Evolutionary conservation across 2,113 vertebrate species (phyloP).

Genomic region (Boleophthalmus pectinirostris): DNA sequence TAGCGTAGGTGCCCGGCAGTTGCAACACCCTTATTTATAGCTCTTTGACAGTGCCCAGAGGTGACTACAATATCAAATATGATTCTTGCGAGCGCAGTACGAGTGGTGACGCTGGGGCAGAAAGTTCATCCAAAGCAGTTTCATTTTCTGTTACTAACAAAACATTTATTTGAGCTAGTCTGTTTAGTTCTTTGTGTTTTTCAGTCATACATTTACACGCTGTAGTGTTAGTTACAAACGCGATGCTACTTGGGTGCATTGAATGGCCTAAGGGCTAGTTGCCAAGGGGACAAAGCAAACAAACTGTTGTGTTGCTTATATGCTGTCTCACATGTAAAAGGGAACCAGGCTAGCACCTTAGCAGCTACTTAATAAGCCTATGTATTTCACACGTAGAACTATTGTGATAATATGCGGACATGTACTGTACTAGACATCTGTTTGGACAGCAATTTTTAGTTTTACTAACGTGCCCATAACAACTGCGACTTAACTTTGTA

Average conservation of each 20-base stretch:
- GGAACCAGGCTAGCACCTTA: conserved; percentile 55
- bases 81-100: conserved; percentile 52
- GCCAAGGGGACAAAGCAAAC: conserved; percentile 83
- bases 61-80: conserved; percentile 74
- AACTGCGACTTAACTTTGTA: background rate
- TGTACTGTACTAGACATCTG: background rate
- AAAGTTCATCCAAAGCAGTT: conserved; percentile 72
- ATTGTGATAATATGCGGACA: background rate
- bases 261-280: conserved; percentile 82
- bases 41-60: conserved; percentile 72
- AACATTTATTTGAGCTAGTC: background rate
- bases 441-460: background rate
- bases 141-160: conserved; percentile 72
- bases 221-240: conserved; percentile 58
- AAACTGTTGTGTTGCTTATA: conserved; percentile 78
- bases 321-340: conserved; percentile 75
- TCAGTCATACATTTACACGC: conserved; percentile 49
- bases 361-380: conserved; percentile 52
- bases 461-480: background rate
- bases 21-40: conserved; percentile 81
- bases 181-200: background rate
- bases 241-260: conserved; percentile 72
- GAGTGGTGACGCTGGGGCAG: conserved; percentile 43
- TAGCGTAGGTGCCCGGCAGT: conserved; percentile 59
- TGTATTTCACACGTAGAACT: background rate